phyloP scores from a whole-genome alignment of 2,888 invertebrate genomes.

The Chirona hameri region DNA sequence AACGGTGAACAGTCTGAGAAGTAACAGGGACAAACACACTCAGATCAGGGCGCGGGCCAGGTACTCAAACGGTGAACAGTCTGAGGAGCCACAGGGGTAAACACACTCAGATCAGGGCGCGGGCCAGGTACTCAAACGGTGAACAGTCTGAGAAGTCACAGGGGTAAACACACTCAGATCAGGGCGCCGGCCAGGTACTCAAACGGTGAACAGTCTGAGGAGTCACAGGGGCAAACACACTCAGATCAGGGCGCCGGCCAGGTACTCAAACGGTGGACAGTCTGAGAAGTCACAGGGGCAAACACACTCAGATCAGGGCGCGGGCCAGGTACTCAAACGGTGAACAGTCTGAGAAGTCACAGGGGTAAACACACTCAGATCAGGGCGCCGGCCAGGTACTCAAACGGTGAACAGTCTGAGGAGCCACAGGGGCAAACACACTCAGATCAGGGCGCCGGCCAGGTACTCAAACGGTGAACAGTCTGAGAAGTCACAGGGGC shows the following conservation, averaged over 20 bases:
- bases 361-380: background rate
- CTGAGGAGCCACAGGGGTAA: background rate
- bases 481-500: background rate
- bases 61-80: slow-evolving; percentile 28
- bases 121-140: slow-evolving; percentile 27
- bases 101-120: background rate
- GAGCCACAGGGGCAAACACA: background rate
- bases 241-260: slow-evolving; percentile 5
- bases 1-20: slow-evolving; percentile 23
- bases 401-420: slow-evolving; percentile 28
- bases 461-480: slow-evolving; percentile 28
- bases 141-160: background rate
- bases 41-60: slow-evolving; percentile 4
- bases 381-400: slow-evolving; percentile 25
- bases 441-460: background rate
- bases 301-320: background rate
- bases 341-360: slow-evolving; percentile 2
- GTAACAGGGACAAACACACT: background rate
- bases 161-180: background rate
- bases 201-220: slow-evolving; percentile 27
- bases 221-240: background rate
- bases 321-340: slow-evolving; percentile 28
- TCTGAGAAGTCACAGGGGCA: background rate
- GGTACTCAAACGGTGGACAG: slow-evolving; percentile 29
- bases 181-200: slow-evolving; percentile 27